Conservation (phyloP, 2,888 invertebrate genomes). For the Branchipolynoe longqiensis region DNA sequence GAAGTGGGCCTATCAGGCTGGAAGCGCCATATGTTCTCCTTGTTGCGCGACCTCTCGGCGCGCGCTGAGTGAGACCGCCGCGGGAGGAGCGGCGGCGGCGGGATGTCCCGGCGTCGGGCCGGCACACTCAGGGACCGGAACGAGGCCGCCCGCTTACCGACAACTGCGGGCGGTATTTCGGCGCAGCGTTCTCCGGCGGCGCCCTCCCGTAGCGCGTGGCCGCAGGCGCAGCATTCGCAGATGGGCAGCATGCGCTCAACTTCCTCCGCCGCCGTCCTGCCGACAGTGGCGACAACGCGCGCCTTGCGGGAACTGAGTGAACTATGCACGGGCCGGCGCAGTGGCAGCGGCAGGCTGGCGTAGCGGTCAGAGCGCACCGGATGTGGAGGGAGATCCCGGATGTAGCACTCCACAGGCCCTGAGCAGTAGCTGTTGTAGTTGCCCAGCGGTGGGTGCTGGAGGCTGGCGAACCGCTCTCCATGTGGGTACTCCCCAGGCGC, state of each 20-base stretch:
- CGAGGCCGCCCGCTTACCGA: background rate
- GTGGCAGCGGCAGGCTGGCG: conserved; percentile 15
- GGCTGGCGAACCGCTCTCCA: too few species aligned
- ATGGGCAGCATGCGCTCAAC: background rate
- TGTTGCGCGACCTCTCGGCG: background rate
- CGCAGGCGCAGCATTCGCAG: conserved; percentile 52
- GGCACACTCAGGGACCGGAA: conserved; percentile 6
- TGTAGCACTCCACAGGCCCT: too few species aligned
- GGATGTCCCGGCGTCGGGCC: too few species aligned
- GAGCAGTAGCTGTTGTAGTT: too few species aligned
- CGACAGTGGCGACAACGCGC: conserved; percentile 23
- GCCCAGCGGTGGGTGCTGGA: too few species aligned
- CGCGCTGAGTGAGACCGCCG: background rate
- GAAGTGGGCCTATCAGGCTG: background rate
- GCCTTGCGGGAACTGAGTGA: background rate
- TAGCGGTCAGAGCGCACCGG: background rate
- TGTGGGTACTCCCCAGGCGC: too few species aligned
- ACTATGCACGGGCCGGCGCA: background rate
- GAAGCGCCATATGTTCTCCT: background rate
- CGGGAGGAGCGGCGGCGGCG: background rate
- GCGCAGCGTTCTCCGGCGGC: background rate
- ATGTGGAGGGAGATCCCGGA: background rate
- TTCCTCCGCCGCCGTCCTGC: conserved; percentile 1
- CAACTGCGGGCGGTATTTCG: background rate
- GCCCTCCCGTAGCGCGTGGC: conserved; percentile 35